Evolutionary conservation across 2,797 vertebrate genomes (phyloP).

Genomic region (Xenopus petersii): DNA sequence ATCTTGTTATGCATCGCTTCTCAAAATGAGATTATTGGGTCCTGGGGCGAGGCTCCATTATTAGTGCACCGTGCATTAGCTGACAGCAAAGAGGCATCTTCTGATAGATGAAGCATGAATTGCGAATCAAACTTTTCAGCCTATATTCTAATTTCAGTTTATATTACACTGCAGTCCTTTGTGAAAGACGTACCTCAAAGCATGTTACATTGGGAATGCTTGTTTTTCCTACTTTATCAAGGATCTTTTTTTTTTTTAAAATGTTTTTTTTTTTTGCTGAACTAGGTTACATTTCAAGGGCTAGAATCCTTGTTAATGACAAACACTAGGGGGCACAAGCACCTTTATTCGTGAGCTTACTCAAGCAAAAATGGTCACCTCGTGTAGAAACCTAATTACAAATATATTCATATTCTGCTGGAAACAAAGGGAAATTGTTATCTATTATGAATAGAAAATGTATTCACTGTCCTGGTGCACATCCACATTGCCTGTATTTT

Average conservation of each 20-base stretch:
- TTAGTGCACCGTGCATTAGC: conserved; percentile 45
- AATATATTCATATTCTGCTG: neutral
- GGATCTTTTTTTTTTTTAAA: neutral
- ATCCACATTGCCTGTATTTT: too few species aligned
- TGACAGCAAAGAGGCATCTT: conserved; percentile 23
- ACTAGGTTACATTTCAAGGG: conserved; percentile 31
- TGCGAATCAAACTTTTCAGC: conserved; percentile 28
- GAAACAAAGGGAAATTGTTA: neutral
- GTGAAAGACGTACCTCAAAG: conserved; percentile 11
- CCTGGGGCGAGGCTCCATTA: conserved; percentile 42
- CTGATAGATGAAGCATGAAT: conserved; percentile 34
- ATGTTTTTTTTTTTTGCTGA: neutral
- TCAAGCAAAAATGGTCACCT: conserved; percentile 8
- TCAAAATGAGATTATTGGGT: conserved; percentile 45
- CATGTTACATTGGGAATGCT: neutral
- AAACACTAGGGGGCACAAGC: conserved; percentile 55
- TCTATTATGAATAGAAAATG: too few species aligned
- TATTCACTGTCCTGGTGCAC: too few species aligned
- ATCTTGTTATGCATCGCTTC: conserved; percentile 38
- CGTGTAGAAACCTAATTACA: neutral
- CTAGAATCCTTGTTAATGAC: neutral
- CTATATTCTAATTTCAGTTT: conserved; percentile 35
- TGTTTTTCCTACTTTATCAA: conserved; percentile 4
- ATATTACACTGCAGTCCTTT: conserved; percentile 12
- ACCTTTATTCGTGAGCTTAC: conserved; percentile 44